Percentiles rank a stretch among this genome's conserved stretches.
Conservation (phyloP, 2,797 vertebrate species). For the Malurus leucopterus region DNA sequence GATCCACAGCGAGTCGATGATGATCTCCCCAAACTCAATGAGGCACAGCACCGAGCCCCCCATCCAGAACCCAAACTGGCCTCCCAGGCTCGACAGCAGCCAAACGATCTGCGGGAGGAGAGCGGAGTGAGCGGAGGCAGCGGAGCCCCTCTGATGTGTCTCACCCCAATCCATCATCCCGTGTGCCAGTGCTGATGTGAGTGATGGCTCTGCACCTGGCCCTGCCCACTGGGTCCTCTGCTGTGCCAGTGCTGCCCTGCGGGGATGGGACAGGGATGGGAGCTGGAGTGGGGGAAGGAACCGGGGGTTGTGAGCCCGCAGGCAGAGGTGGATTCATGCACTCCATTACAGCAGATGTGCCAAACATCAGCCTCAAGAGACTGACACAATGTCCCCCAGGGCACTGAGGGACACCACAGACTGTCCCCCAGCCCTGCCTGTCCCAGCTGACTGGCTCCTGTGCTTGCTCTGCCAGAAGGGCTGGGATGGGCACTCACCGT, state of each 20-base stretch:
- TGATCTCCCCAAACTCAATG: slow-evolving; percentile 78
- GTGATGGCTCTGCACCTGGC: neutral
- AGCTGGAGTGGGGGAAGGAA: neutral
- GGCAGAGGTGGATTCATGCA: neutral
- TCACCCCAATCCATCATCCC: fast-evolving
- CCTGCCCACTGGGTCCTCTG: neutral
- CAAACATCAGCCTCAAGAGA: fast-evolving
- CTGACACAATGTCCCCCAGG: neutral
- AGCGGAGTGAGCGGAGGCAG: neutral
- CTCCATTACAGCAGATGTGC: neutral
- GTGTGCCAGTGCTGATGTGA: fast-evolving
- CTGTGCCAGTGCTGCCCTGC: neutral
- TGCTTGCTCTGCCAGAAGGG: neutral
- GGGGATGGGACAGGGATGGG: fast-evolving
- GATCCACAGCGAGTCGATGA: slow-evolving; percentile 81
- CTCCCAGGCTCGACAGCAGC: slow-evolving; percentile 77
- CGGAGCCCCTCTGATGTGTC: fast-evolving
- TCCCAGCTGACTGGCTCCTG: neutral
- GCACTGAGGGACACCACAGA: neutral
- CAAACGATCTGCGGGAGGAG: slow-evolving; percentile 70
- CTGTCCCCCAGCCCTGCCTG: neutral
- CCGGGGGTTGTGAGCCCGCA: neutral
- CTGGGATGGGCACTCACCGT: slow-evolving; percentile 64
- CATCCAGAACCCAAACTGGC: slow-evolving; percentile 85
- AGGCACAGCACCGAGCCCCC: slow-evolving; percentile 80